phyloP scores from a whole-genome alignment of 2,797 vertebrate genomes.

The Ambastaia sidthimunki region DNA sequence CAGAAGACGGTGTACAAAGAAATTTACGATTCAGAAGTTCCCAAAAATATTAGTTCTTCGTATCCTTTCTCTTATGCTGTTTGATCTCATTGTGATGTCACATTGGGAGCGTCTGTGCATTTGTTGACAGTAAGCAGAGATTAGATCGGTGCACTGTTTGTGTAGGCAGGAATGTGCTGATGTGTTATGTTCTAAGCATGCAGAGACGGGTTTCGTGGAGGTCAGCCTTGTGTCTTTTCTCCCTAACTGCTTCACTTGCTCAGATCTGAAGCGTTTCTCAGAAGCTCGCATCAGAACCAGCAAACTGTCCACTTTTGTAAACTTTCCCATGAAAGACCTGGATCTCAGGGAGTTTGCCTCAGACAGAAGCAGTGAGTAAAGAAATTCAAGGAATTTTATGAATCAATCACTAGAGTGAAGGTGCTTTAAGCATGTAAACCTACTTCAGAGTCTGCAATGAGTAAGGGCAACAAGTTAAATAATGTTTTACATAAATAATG shows the following conservation, averaged over 20 bases:
- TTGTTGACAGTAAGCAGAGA: constrained; percentile 40
- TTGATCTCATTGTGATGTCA: constrained; percentile 5
- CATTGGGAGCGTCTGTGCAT: not conserved
- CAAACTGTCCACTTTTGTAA: constrained; percentile 96
- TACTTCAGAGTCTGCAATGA: too few species aligned
- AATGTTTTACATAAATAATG: too few species aligned
- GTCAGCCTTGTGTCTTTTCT: constrained; percentile 47
- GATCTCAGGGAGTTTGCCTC: constrained; percentile 94
- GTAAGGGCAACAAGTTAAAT: not conserved
- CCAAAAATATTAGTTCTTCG: constrained; percentile 97
- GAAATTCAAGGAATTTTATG: not conserved
- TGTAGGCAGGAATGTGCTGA: constrained; percentile 35
- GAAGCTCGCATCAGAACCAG: constrained; percentile 92
- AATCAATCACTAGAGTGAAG: not conserved
- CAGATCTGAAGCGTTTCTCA: constrained; percentile 97
- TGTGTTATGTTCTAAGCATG: not conserved
- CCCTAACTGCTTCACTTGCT: constrained; percentile 64
- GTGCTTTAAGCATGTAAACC: not conserved
- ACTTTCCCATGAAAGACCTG: constrained; percentile 94
- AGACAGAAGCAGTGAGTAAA: constrained; percentile 91
- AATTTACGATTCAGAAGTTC: constrained; percentile 97
- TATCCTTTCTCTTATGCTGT: constrained; percentile 84
- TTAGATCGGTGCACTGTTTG: not conserved
- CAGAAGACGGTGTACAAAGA: constrained; percentile 93
- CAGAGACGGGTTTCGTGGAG: constrained; percentile 21